These are phyloP conservation scores for Aphelocoma californica DNA, from an alignment of 2,797 vertebrate species.

Conservation along the genomic window DNA sequence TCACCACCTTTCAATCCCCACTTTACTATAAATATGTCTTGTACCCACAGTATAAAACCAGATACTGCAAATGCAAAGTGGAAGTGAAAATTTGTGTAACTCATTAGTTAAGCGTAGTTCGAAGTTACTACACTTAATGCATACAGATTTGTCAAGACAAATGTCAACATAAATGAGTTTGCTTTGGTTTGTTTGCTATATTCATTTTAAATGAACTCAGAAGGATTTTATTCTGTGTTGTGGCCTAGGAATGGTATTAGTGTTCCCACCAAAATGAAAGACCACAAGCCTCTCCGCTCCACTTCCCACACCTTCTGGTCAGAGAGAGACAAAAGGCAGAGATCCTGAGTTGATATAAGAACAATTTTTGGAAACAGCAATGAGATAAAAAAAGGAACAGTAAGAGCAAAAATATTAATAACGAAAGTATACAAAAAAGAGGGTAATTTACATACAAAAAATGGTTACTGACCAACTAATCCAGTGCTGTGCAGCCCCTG, in stretches of 20 bases:
- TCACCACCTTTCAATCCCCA: not conserved
- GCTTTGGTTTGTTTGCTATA: not conserved
- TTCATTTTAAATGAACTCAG: not conserved
- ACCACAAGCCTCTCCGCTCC: rapidly evolving
- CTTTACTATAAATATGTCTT: not conserved
- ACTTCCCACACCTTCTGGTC: not conserved
- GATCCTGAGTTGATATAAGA: not conserved
- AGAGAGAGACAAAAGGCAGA: not conserved
- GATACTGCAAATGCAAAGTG: not conserved
- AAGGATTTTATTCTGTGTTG: not conserved
- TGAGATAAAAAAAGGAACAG: not conserved
- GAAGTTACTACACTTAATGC: not conserved
- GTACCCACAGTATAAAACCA: not conserved
- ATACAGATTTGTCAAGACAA: not conserved
- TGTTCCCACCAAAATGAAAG: not conserved
- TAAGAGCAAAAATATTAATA: not conserved
- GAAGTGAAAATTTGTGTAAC: not conserved
- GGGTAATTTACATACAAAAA: not conserved
- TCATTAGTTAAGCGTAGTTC: not conserved
- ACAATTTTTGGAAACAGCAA: not conserved
- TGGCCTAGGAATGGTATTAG: not conserved
- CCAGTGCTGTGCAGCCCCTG: rapidly evolving
- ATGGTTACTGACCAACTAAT: too few species aligned
- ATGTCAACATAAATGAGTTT: not conserved
- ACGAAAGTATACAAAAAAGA: not conserved